phyloP scores from a whole-genome alignment of 2,113 vertebrate species.

The Urocynchramus pylzowi region DNA sequence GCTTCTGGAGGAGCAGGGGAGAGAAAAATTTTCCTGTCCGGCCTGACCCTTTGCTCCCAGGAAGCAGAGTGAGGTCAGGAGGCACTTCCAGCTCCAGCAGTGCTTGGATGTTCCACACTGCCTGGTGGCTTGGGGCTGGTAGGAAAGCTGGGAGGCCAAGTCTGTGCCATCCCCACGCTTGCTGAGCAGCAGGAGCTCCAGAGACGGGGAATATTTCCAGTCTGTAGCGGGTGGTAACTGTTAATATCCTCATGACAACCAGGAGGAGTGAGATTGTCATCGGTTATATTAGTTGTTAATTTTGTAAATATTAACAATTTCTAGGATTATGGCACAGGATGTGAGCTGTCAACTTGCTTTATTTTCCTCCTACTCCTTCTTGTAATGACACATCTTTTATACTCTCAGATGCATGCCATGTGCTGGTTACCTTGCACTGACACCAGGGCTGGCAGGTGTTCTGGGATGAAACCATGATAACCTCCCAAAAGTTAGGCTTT shows the following conservation, averaged over 20 bases:
- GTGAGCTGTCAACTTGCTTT: constrained; percentile 56
- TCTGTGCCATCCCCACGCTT: background rate
- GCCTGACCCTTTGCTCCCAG: background rate
- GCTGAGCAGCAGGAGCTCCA: constrained; percentile 2
- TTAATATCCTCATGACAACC: constrained; percentile 58
- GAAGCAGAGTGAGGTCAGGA: background rate
- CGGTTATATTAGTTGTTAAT: constrained; percentile 49
- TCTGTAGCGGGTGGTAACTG: constrained; percentile 50
- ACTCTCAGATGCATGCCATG: background rate
- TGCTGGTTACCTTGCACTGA: background rate
- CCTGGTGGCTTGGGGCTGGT: background rate
- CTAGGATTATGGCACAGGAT: constrained; percentile 59
- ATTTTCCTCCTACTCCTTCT: constrained; percentile 36
- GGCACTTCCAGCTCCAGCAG: background rate
- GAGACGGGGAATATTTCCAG: constrained; percentile 12
- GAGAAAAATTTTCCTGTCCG: background rate
- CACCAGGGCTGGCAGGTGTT: background rate
- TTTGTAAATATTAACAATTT: constrained; percentile 69
- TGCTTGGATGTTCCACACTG: background rate
- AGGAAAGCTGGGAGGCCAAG: background rate
- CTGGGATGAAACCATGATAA: background rate
- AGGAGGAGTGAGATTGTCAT: constrained; percentile 57
- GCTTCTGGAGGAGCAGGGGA: background rate
- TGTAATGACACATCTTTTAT: constrained; percentile 30
- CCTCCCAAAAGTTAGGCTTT: background rate